Percentiles rank a stretch among this genome's conserved stretches.
Conservation (phyloP, 2,113 vertebrate species). For the Pterocles burchelli region DNA sequence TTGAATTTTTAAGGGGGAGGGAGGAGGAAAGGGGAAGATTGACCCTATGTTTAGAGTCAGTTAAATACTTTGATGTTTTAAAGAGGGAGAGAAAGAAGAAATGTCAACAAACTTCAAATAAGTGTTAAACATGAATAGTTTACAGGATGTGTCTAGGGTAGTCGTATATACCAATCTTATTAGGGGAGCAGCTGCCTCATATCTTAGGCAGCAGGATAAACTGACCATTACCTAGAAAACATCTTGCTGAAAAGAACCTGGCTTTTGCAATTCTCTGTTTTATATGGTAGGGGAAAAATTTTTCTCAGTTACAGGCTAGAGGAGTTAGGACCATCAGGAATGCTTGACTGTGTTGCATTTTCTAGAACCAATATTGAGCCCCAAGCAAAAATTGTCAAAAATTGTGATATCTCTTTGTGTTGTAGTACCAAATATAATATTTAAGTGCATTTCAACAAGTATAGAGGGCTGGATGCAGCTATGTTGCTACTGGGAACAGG, state of each 20-base stretch:
- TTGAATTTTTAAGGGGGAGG: not conserved
- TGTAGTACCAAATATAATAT: not conserved
- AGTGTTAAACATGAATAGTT: not conserved
- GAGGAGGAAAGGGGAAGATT: not conserved
- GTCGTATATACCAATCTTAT: not conserved
- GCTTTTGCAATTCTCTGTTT: not conserved
- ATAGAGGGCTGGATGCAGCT: not conserved
- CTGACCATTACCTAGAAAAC: not conserved
- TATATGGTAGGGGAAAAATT: not conserved
- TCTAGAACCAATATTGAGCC: not conserved
- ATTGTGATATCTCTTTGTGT: not conserved
- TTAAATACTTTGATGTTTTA: not conserved
- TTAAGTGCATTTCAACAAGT: not conserved
- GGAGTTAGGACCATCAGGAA: not conserved
- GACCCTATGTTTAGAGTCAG: not conserved
- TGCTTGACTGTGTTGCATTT: not conserved
- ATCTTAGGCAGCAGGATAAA: not conserved
- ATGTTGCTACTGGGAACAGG: accelerated
- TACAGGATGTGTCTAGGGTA: not conserved
- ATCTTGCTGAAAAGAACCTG: not conserved
- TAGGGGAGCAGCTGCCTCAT: not conserved
- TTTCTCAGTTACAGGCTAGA: not conserved
- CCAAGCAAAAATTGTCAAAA: not conserved
- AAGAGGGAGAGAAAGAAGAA: not conserved
- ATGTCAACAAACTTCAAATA: not conserved